These are phyloP conservation scores for Ammospiza caudacuta DNA, from an alignment of 2,113 vertebrate species.

Conservation along the genomic window DNA sequence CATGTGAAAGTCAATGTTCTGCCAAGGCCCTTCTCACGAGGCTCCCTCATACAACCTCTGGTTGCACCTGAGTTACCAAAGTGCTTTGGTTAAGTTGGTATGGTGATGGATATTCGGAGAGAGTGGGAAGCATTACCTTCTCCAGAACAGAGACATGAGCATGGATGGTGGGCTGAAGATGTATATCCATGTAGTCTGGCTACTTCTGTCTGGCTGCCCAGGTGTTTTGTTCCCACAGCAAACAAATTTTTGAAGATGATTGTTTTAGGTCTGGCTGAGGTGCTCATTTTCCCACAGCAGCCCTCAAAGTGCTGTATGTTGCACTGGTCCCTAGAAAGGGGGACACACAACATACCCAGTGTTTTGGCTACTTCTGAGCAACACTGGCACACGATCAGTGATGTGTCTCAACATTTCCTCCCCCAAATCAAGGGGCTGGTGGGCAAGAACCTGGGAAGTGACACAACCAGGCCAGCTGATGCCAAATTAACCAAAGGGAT, in stretches of 20 bases:
- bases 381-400: background rate
- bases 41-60: background rate
- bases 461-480: background rate
- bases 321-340: background rate
- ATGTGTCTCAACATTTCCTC: background rate
- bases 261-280: background rate
- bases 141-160: background rate
- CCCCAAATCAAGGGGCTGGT: background rate
- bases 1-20: background rate
- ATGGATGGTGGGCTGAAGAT: background rate
- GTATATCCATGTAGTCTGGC: accelerated
- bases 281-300: background rate
- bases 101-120: accelerated
- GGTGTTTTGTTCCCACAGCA: background rate
- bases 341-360: background rate
- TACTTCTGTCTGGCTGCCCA: background rate
- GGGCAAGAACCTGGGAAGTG: background rate
- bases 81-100: background rate
- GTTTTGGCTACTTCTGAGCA: background rate
- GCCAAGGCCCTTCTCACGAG: background rate
- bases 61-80: background rate
- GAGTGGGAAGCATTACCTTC: background rate
- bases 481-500: background rate
- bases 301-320: background rate
- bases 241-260: background rate